These are phyloP conservation scores for Nothocercus julius DNA, from an alignment of 2,113 vertebrate genomes.

Conservation along the genomic window DNA sequence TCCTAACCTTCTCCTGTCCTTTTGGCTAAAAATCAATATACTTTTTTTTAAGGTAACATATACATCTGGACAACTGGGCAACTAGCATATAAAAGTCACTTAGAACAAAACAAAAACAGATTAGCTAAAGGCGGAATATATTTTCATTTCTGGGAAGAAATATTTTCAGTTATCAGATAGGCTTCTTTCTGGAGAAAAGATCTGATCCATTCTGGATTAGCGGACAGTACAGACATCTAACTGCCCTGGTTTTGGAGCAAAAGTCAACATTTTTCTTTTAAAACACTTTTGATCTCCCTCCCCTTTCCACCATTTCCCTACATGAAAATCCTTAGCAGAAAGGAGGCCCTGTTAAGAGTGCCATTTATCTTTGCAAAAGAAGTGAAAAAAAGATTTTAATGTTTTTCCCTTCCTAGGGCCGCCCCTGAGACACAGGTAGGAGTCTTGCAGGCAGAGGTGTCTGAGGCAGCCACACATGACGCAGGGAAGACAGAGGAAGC, in stretches of 20 bases:
- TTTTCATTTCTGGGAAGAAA: conserved; percentile 54
- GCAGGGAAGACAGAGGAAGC: background rate
- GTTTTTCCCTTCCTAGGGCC: background rate
- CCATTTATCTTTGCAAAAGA: background rate
- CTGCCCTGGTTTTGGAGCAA: background rate
- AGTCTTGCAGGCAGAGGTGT: background rate
- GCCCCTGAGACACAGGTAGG: background rate
- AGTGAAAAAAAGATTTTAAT: background rate
- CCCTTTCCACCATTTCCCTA: background rate
- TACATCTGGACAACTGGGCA: conserved; percentile 66
- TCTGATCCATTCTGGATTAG: background rate
- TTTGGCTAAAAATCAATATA: conserved; percentile 70
- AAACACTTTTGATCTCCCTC: background rate
- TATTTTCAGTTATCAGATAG: background rate
- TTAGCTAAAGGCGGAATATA: background rate
- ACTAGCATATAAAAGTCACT: conserved; percentile 41
- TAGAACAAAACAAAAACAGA: background rate
- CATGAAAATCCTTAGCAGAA: background rate
- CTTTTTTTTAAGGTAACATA: conserved; percentile 67
- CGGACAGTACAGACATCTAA: background rate
- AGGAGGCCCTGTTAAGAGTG: background rate
- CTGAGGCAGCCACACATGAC: background rate
- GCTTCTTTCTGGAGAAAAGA: background rate
- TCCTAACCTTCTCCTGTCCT: conserved; percentile 74
- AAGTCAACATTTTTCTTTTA: background rate